phyloP scores from a whole-genome alignment of 2,113 vertebrate species.

The Pyxicephalus adspersus region DNA sequence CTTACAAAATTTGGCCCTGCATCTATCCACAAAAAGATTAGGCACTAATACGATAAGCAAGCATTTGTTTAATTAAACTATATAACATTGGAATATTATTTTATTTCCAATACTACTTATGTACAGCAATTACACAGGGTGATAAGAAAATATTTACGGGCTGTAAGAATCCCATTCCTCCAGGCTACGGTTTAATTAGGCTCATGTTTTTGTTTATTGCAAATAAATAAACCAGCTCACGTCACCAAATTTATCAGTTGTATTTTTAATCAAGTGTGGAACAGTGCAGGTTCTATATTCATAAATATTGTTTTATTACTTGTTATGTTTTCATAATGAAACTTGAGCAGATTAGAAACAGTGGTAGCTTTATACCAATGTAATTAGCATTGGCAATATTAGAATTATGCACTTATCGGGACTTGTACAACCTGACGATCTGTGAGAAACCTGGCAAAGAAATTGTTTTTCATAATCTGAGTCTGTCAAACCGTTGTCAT shows the following conservation, averaged over 20 bases:
- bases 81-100: background rate
- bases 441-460: background rate
- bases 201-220: slow-evolving; percentile 8
- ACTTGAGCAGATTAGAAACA: background rate
- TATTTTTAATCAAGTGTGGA: slow-evolving; percentile 17
- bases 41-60: too few species aligned
- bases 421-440: background rate
- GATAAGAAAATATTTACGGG: background rate
- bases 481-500: too few species aligned
- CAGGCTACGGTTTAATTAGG: background rate
- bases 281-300: background rate
- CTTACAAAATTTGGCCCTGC: too few species aligned
- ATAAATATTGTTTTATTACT: slow-evolving; percentile 9
- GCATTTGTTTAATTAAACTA: slow-evolving; percentile 1
- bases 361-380: background rate
- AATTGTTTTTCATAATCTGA: too few species aligned
- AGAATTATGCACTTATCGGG: background rate
- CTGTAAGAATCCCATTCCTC: background rate
- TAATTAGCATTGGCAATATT: background rate
- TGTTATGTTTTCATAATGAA: background rate
- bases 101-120: background rate
- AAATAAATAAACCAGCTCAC: slow-evolving; percentile 10
- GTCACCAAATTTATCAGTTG: slow-evolving; percentile 18
- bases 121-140: background rate
- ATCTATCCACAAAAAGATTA: too few species aligned